A percentile compares a stretch with the other conserved stretches of the same genome.
Conservation (phyloP, 2,888 invertebrate genomes). For the Amiota communis region DNA sequence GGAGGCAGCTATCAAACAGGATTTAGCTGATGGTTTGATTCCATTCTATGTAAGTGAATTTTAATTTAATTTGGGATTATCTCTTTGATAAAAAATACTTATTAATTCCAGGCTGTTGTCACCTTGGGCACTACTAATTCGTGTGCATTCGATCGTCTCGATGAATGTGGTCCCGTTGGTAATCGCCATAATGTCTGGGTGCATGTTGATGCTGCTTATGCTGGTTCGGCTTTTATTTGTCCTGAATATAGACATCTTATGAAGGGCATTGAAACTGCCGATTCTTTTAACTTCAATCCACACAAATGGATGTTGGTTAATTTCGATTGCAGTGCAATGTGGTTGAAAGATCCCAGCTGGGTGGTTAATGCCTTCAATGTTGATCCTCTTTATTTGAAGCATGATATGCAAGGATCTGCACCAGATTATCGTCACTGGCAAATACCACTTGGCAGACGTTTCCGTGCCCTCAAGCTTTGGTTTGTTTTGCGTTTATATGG, state of each 20-base stretch:
- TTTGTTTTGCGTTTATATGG: slow-evolving; percentile 94
- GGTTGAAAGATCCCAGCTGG: slow-evolving; percentile 91
- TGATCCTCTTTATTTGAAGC: slow-evolving; percentile 96
- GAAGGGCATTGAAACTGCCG: slow-evolving; percentile 90
- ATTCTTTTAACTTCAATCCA: slow-evolving; percentile 98
- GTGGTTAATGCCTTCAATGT: slow-evolving; percentile 97
- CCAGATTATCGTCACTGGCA: slow-evolving; percentile 99
- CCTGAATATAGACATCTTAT: slow-evolving; percentile 95
- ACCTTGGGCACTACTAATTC: slow-evolving; percentile 97
- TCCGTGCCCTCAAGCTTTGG: slow-evolving; percentile 95
- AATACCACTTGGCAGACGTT: slow-evolving; percentile 93
- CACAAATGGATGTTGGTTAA: slow-evolving; percentile 99
- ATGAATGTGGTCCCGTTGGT: slow-evolving; percentile 93
- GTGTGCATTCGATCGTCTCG: slow-evolving; percentile 92
- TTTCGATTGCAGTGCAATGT: slow-evolving; percentile 99
- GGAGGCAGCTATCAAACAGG: slow-evolving; percentile 86
- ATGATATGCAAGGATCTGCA: slow-evolving; percentile 90
- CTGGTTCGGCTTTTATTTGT: slow-evolving; percentile 96
- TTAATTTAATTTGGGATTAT: not conserved
- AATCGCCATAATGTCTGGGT: slow-evolving; percentile 86
- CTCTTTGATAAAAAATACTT: not conserved
- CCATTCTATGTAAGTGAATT: slow-evolving; percentile 90
- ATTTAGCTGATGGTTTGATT: slow-evolving; percentile 90
- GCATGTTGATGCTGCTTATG: slow-evolving; percentile 96
- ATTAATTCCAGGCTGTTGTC: slow-evolving; percentile 79